Base-by-base conservation (phyloP, 2,888 invertebrate species). In the Dichetophora obliterata region DNA sequence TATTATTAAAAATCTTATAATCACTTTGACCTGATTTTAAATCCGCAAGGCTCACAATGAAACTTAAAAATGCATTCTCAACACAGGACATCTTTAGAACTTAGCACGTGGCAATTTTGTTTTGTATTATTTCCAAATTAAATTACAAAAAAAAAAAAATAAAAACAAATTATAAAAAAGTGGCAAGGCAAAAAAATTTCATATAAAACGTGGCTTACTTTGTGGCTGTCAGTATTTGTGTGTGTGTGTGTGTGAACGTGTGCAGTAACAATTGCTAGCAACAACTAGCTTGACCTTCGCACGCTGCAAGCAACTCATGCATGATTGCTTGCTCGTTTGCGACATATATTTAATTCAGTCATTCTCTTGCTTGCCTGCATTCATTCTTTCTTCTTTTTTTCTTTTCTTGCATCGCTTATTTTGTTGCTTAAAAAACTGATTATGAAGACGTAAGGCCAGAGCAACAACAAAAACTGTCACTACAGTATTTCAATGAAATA, bases 281-380 rank as follows among this genome's bases (percentile, higher is more conserved):
- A 19, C 61, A 52, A 70, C n/a, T 27, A 16, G 72, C 24, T 24
- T 72, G 72, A 72, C 61, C 59, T 72, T 72, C 52, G 19, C 52
- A 54, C 52, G 27, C 5, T 27, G 69, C 52, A 27, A 43, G 69
- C 52, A 52, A 9, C 31, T 16, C 1, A 34, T 52, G 24, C 22
- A 11, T 66, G 22, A n/a, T 54, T 43, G 43, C 11, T 19, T 19
- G 11, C 2, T 54, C 19, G 54, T 14, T 43, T 11, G 43, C 43
- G 11, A 43, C 43, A 2, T 43, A 43, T 43, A 43, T 11, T 14
- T 43, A 43, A 43, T 43, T 43, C 43, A 43, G 43, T 43, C 43
- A 43, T 43, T 54, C 19, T 19, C 14, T 61, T 4, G 31, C 31
- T 31, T 4, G 31, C 31, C 31, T 31, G 5, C 31, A 31, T 31